These are phyloP conservation scores for Nycticebus coucang DNA, from an alignment of 2,113 vertebrate species.

Conservation along the genomic window DNA sequence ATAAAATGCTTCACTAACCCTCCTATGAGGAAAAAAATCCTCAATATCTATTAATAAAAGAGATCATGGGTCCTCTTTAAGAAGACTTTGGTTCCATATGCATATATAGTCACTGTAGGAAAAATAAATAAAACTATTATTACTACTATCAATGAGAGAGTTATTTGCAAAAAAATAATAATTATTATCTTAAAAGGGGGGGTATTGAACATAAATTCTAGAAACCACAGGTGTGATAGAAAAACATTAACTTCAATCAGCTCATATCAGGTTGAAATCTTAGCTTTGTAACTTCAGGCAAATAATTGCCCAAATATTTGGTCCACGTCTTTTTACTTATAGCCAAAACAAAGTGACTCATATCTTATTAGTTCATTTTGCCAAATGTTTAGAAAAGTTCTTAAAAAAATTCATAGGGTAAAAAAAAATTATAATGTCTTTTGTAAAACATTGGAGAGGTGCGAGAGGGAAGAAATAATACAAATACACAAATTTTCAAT, in stretches of 20 bases:
- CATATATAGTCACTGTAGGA: neutral
- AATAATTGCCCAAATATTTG: neutral
- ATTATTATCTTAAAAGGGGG: conserved; percentile 15
- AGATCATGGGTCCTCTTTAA: neutral
- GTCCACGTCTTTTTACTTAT: conserved; percentile 3
- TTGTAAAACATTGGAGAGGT: neutral
- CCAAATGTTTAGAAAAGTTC: conserved; percentile 20
- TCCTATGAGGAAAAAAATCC: neutral
- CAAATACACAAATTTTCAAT: conserved; percentile 24
- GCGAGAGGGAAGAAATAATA: conserved; percentile 5
- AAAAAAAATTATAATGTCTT: conserved; percentile 11
- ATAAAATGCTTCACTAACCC: neutral
- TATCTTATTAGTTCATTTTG: neutral
- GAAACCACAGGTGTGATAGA: neutral
- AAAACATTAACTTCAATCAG: conserved; percentile 29
- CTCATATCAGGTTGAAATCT: neutral
- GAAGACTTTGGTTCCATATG: conserved; percentile 18
- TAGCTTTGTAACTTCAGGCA: neutral
- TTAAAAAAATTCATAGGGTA: neutral
- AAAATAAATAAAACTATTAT: conserved; percentile 38
- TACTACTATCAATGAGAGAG: neutral
- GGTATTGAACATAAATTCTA: conserved; percentile 28
- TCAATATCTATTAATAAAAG: neutral
- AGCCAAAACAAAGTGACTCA: conserved; percentile 8
- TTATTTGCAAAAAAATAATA: conserved; percentile 4